Evolutionary conservation across 2,113 vertebrate species (phyloP).

Genomic region (Manacus vitellinus): DNA sequence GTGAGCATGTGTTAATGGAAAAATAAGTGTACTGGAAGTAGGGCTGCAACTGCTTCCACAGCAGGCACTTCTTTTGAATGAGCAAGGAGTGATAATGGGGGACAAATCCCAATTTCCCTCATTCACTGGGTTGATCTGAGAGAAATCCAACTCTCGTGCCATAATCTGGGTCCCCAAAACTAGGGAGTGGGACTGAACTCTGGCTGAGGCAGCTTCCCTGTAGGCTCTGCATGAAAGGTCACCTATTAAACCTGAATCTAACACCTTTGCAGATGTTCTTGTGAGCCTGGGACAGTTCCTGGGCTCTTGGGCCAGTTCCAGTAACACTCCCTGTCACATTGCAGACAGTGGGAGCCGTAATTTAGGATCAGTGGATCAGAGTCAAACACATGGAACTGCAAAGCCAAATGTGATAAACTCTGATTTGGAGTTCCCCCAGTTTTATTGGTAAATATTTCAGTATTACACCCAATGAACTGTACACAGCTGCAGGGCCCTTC

Average conservation of each 20-base stretch:
- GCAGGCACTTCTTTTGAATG: not conserved
- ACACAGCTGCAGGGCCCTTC: not conserved
- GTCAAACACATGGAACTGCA: not conserved
- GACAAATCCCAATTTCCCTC: not conserved
- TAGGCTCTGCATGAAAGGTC: not conserved
- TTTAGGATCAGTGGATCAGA: not conserved
- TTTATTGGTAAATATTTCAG: not conserved
- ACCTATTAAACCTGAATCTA: not conserved
- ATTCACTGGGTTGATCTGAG: not conserved
- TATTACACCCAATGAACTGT: not conserved
- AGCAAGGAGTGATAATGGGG: not conserved
- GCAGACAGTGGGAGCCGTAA: not conserved
- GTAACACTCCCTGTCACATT: fast-evolving
- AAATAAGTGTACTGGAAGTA: not conserved
- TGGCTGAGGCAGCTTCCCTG: not conserved
- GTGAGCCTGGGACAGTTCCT: not conserved
- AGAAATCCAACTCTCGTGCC: not conserved
- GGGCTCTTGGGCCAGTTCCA: not conserved
- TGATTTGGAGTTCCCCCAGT: not conserved
- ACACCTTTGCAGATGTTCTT: not conserved
- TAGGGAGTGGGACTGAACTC: not conserved
- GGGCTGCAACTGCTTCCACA: not conserved
- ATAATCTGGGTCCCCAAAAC: not conserved
- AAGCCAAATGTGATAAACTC: not conserved
- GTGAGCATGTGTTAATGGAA: not conserved